A percentile compares a stretch with the other conserved stretches of the same genome.
These are phyloP conservation scores for Indicator indicator DNA, from an alignment of 2,113 vertebrate species.

Conservation along the genomic window DNA sequence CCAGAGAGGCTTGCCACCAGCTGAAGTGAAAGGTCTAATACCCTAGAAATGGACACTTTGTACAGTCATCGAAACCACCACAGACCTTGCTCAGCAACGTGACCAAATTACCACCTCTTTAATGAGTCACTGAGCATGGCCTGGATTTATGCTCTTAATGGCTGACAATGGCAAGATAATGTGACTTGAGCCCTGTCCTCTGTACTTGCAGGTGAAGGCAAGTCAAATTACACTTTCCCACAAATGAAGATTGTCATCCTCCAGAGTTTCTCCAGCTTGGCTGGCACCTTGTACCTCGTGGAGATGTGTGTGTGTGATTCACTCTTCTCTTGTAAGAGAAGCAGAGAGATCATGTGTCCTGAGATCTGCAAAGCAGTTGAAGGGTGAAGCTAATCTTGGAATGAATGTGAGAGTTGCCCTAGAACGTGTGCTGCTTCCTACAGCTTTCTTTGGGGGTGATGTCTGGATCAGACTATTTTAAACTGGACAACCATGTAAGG, in stretches of 20 bases:
- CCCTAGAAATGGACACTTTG: not conserved
- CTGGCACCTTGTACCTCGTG: not conserved
- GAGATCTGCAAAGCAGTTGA: not conserved
- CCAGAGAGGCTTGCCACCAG: not conserved
- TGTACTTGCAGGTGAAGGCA: not conserved
- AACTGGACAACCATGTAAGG: not conserved
- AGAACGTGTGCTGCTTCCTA: not conserved
- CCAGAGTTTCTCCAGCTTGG: not conserved
- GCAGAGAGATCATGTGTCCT: fast-evolving
- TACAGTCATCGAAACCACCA: not conserved
- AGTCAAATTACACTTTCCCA: not conserved
- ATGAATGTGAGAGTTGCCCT: not conserved
- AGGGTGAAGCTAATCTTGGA: not conserved
- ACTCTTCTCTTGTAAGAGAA: not conserved
- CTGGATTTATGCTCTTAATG: not conserved
- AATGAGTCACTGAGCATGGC: not conserved
- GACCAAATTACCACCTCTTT: not conserved
- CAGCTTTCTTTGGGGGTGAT: not conserved
- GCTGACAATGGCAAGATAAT: not conserved
- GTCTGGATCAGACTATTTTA: not conserved
- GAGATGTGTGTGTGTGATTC: not conserved
- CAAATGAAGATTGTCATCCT: not conserved
- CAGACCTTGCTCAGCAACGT: not conserved
- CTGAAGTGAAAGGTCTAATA: not conserved
- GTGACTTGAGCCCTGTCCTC: not conserved